Conservation (phyloP, 2,797 vertebrate genomes). For the Octomys mimax region DNA sequence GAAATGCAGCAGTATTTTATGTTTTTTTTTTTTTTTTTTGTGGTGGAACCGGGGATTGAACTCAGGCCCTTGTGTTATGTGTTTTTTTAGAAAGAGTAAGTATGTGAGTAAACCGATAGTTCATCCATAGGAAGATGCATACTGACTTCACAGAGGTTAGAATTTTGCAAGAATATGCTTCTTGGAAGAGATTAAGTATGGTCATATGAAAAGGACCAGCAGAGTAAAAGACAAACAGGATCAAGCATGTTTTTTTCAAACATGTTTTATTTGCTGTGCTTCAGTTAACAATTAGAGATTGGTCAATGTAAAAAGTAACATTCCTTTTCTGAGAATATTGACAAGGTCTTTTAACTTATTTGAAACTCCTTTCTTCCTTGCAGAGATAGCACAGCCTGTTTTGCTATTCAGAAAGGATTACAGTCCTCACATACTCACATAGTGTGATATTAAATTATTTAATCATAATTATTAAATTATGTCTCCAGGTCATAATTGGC, state of each 20-base stretch:
- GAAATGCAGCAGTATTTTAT: neutral
- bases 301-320: neutral
- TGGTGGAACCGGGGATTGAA: too few relatives aligned
- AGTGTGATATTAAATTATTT: slow-evolving; percentile 96
- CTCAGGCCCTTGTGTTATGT: too few relatives aligned
- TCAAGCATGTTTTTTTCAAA: neutral
- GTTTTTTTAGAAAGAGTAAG: neutral
- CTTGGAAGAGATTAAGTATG: neutral
- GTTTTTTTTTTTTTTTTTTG: neutral
- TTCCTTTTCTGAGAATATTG: slow-evolving; percentile 44
- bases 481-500: slow-evolving; percentile 86
- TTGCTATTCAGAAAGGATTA: slow-evolving; percentile 98
- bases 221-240: neutral
- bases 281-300: neutral
- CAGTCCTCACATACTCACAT: slow-evolving; percentile 94
- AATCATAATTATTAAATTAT: slow-evolving; percentile 93
- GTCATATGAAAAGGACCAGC: neutral
- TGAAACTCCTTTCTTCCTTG: slow-evolving; percentile 70
- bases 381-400: slow-evolving; percentile 97
- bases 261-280: neutral
- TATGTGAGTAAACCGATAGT: neutral
- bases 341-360: slow-evolving; percentile 25
- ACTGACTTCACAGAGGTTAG: neutral
- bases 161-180: neutral
- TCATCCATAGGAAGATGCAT: neutral